A percentile compares a stretch with the other conserved stretches of the same genome.
Evolutionary conservation across 2,888 invertebrate genomes (phyloP).

Genomic region (Chrysomela aeneicollis): DNA sequence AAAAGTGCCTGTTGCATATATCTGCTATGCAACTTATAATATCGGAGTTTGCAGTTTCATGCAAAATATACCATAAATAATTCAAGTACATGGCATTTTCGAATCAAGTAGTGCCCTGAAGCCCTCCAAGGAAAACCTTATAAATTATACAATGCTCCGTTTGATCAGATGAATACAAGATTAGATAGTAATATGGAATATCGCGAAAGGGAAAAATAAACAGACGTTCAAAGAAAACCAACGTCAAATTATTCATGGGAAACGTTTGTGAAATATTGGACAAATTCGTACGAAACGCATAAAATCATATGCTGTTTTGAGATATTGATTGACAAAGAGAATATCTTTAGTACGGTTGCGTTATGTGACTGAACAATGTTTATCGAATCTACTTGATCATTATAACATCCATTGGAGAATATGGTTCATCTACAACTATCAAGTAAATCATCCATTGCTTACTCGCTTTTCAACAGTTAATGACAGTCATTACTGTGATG

Average conservation of each 20-base stretch:
- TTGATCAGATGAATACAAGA: slow-evolving; percentile 18
- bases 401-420: too few relatives aligned
- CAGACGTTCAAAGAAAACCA: slow-evolving; percentile 14
- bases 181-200: slow-evolving; percentile 14
- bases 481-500: too few relatives aligned
- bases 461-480: too few relatives aligned
- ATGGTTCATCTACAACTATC: too few relatives aligned
- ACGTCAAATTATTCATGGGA: slow-evolving; percentile 14
- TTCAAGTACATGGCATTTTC: slow-evolving; percentile 9
- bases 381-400: too few relatives aligned
- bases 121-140: slow-evolving; percentile 1
- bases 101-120: neutral
- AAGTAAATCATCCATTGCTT: too few relatives aligned
- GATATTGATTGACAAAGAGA: neutral
- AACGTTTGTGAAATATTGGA: slow-evolving; percentile 16
- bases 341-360: neutral
- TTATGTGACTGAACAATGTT: too few relatives aligned
- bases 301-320: neutral
- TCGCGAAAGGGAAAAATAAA: slow-evolving; percentile 7
- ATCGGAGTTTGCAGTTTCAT: neutral
- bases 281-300: slow-evolving; percentile 4
- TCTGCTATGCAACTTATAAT: neutral
- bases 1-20: neutral
- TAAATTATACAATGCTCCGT: slow-evolving; percentile 20
- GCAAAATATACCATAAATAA: slow-evolving; percentile 6